Percentiles rank a stretch among this genome's conserved stretches.
Conservation (phyloP, 2,797 vertebrate species). For the Diceros bicornis region DNA sequence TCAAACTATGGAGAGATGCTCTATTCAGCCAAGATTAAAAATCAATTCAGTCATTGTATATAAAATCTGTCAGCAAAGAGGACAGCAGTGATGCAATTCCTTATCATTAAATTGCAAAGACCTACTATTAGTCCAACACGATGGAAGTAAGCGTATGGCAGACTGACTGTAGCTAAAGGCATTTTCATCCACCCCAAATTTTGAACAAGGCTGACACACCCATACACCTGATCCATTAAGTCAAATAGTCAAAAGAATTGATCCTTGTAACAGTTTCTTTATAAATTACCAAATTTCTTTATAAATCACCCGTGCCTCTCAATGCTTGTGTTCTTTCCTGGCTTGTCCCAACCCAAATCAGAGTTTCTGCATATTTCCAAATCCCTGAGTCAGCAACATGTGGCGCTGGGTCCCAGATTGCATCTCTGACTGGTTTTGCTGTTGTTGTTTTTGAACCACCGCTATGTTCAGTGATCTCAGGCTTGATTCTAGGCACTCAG, state of each 20-base stretch:
- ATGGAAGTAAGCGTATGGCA: background rate
- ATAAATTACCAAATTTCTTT: background rate
- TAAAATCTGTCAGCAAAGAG: background rate
- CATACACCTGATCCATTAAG: background rate
- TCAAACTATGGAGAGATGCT: background rate
- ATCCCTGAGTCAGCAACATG: background rate
- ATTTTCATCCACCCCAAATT: background rate
- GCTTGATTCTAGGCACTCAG: background rate
- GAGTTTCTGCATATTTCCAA: background rate
- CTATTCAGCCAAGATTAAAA: background rate
- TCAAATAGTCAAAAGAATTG: background rate
- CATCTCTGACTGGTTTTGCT: background rate
- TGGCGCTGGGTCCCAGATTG: background rate
- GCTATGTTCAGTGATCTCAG: background rate
- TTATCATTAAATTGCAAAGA: background rate
- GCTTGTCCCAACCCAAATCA: background rate
- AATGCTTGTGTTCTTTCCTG: background rate
- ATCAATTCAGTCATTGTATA: background rate
- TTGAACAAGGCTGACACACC: background rate
- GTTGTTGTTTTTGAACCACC: background rate
- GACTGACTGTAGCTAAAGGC: background rate
- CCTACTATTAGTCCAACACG: background rate
- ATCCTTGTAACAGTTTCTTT: background rate
- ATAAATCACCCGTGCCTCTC: background rate
- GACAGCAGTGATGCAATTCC: background rate